A percentile compares a stretch with the other conserved stretches of the same genome.
These are phyloP conservation scores for Brachionichthys hirsutus DNA, from an alignment of 2,113 vertebrate species.

Conservation along the genomic window DNA sequence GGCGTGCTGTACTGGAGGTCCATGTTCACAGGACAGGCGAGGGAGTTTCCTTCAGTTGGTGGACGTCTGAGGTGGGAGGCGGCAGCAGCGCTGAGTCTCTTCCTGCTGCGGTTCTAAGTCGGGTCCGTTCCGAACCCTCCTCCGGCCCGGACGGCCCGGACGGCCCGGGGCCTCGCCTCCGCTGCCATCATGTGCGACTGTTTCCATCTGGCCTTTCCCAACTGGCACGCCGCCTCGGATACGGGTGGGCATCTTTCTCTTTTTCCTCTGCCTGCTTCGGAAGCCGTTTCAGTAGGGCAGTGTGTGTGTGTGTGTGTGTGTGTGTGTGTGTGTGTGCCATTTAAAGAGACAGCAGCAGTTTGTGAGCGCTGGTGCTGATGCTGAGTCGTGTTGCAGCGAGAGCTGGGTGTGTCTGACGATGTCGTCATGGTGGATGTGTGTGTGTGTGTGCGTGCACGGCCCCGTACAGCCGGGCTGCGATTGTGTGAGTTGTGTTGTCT, in stretches of 20 bases:
- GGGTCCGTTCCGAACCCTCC: slow-evolving; percentile 17
- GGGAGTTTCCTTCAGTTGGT: slow-evolving; percentile 74
- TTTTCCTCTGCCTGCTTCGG: slow-evolving; percentile 29
- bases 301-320: slow-evolving; percentile 31
- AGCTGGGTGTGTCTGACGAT: slow-evolving; percentile 77
- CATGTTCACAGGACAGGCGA: slow-evolving; percentile 73
- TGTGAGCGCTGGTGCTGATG: slow-evolving; percentile 50
- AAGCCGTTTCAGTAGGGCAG: slow-evolving; percentile 49
- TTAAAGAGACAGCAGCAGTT: neutral
- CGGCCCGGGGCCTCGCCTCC: slow-evolving; percentile 24
- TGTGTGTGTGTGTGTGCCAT: slow-evolving; percentile 19
- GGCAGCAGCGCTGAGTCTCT: slow-evolving; percentile 43
- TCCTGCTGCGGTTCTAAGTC: slow-evolving; percentile 48
- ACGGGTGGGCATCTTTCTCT: slow-evolving; percentile 87
- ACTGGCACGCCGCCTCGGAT: slow-evolving; percentile 93
- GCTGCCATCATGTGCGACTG: slow-evolving; percentile 94
- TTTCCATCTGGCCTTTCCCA: slow-evolving; percentile 96
- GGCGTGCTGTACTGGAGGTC: slow-evolving; percentile 74
- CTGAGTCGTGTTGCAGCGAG: slow-evolving; percentile 54
- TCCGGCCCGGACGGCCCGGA: neutral
- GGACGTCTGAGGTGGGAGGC: slow-evolving; percentile 55
- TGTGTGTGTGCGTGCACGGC: too few species aligned
- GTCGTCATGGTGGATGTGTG: slow-evolving; percentile 40
- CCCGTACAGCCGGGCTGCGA: too few species aligned
- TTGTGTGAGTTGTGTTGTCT: too few species aligned